A percentile compares a stretch with the other conserved stretches of the same genome.
These are phyloP conservation scores for Stigmatopora argus DNA, from an alignment of 2,113 vertebrate species.

Conservation along the genomic window DNA sequence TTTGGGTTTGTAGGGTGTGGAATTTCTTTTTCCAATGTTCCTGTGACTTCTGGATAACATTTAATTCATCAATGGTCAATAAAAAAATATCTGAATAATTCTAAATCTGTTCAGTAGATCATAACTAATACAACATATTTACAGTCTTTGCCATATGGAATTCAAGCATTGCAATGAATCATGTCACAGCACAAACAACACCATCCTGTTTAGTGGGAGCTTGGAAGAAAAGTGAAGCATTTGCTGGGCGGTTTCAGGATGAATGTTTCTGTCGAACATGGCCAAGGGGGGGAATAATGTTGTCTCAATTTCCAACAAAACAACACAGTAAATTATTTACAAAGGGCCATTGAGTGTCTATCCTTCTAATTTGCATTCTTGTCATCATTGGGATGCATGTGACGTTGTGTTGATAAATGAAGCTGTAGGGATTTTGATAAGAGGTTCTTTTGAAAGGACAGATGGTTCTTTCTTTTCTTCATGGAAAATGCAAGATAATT, in stretches of 20 bases:
- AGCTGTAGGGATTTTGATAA: constrained; percentile 60
- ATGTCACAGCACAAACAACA: constrained; percentile 37
- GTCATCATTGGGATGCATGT: constrained; percentile 64
- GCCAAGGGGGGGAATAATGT: constrained; percentile 67
- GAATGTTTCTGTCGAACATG: constrained; percentile 61
- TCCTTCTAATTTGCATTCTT: constrained; percentile 66
- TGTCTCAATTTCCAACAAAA: constrained; percentile 68
- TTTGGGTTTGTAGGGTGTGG: not conserved
- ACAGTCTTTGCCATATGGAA: constrained; percentile 39
- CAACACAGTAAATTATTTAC: constrained; percentile 74
- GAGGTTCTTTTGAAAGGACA: constrained; percentile 66
- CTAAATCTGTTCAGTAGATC: constrained; percentile 28
- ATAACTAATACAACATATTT: constrained; percentile 39
- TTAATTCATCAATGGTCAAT: constrained; percentile 30
- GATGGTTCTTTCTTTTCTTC: constrained; percentile 65
- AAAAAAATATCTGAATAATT: constrained; percentile 26
- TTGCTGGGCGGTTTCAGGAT: constrained; percentile 37
- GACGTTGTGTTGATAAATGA: constrained; percentile 69
- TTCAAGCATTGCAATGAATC: constrained; percentile 33
- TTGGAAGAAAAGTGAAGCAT: constrained; percentile 49
- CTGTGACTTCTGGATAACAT: constrained; percentile 28
- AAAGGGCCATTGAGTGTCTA: constrained; percentile 54
- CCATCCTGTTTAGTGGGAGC: constrained; percentile 45
- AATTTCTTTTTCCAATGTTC: constrained; percentile 10
- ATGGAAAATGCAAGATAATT: constrained; percentile 61